Evolutionary conservation across 1,140 invertebrate genomes (phyloP), one percentile per base, ranked within the genome.

Genomic region (Eumeta japonica): DNA sequence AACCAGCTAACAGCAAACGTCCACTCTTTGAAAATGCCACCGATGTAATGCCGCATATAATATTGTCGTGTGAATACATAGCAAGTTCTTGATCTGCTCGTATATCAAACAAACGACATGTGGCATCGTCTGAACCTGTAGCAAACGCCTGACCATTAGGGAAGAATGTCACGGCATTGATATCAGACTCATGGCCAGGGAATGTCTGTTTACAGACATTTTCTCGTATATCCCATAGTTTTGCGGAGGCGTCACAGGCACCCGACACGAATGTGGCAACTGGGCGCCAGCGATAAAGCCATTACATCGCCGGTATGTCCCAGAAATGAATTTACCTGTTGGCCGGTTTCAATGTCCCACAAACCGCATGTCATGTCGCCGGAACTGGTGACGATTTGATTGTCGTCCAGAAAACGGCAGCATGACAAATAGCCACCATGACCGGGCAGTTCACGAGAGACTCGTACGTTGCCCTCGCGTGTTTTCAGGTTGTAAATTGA

Each of bases 301-400:
- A 98, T 98, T 4, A 98, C 95, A 76, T 98, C 95, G 40, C 95
- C 95, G 39, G 94, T 98, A 78, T 98, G 95, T 17, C 95, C 95
- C 37, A 91, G 89, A 79, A 97, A 98, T 42, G 92, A 92, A 17
- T 93, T 94, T 65, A 90, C 93, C 75, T 98, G 94, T 77, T 98
- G 94, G 16, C 94, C 94, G 31, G 94, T 97, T 78, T 98, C 95
- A 58, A 98, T 97, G 77, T 98, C 95, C 95, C 95, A 98, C 37
- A 98, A 81, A 57, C 94, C 94, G 92, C 94, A 98, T 50, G 93
- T 94, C 94, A 97, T 97, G 74, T 98, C 94, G 31, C 94, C 94
- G 35, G 92, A 96, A 75, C 92, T 96, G 50, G 95, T 98, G 39
- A 98, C 92, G 63, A 98, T 98, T 83, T 98, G 94, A 81, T 96